Evolutionary conservation across 2,797 vertebrate species (phyloP).

Genomic region (Huso huso): DNA sequence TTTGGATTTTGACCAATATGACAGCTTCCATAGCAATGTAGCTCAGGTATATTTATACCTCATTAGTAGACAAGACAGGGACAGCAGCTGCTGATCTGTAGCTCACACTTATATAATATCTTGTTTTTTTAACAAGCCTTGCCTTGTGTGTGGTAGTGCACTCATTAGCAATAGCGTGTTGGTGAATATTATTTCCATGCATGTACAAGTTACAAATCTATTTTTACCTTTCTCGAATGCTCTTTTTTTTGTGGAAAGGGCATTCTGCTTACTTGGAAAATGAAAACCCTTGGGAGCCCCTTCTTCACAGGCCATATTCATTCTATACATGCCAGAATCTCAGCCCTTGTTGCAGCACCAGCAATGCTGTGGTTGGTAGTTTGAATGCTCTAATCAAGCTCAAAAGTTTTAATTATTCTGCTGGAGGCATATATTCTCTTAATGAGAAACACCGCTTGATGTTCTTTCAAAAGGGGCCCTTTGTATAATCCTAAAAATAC

Average conservation of each 20-base stretch:
- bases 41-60: constrained; percentile 7
- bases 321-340: constrained; percentile 22
- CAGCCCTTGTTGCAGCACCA: constrained; percentile 29
- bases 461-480: constrained; percentile 14
- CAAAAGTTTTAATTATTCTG: constrained; percentile 64
- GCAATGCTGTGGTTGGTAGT: constrained; percentile 39
- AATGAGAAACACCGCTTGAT: constrained; percentile 21
- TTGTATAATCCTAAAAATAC: not conserved
- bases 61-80: constrained; percentile 5
- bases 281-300: constrained; percentile 4
- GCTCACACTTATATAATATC: constrained; percentile 20
- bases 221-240: not conserved
- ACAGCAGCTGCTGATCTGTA: not conserved
- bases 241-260: constrained; percentile 1
- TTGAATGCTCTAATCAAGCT: constrained; percentile 53
- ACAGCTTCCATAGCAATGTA: constrained; percentile 11
- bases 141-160: not conserved
- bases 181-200: constrained; percentile 16
- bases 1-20: constrained; percentile 24
- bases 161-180: constrained; percentile 12
- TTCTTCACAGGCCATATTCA: constrained; percentile 25
- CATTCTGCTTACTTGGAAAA: constrained; percentile 13
- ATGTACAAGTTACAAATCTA: constrained; percentile 12
- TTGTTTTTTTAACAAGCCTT: constrained; percentile 13
- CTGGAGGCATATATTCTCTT: constrained; percentile 45